phyloP scores from a whole-genome alignment of 1,140 invertebrate species.

The Belonocnema kinseyi region DNA sequence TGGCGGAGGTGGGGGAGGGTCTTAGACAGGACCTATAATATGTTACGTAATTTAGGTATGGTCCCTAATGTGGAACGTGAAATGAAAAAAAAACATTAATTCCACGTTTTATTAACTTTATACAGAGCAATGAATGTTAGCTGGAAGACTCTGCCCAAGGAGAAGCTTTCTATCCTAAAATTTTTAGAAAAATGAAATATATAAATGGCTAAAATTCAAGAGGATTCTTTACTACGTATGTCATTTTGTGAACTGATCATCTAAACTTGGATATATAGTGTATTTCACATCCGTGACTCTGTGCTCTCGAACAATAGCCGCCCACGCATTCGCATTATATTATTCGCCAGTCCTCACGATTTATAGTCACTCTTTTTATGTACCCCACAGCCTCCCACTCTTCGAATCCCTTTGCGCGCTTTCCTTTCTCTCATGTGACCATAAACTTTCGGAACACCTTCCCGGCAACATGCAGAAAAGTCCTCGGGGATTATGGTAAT shows the following conservation, averaged over 20 bases:
- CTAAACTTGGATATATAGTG: constrained; percentile 52
- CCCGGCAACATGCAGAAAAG: constrained; percentile 49
- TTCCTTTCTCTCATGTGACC: constrained; percentile 49
- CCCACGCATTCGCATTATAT: constrained; percentile 68
- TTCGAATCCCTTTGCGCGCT: neutral
- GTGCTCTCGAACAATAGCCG: constrained; percentile 68
- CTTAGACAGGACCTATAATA: no score
- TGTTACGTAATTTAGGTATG: no score
- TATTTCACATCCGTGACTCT: constrained; percentile 57
- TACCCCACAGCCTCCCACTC: constrained; percentile 16
- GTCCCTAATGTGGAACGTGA: no score
- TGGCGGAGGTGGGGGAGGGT: no score
- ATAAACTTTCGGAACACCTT: constrained; percentile 63
- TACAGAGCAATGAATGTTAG: no score
- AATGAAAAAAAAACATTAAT: no score
- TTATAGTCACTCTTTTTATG: constrained; percentile 38
- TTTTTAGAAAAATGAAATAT: no score
- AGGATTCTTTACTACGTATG: neutral
- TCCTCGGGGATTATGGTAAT: constrained; percentile 54
- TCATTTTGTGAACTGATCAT: constrained; percentile 18
- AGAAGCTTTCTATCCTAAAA: no score
- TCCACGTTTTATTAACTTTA: no score
- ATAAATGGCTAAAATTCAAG: neutral
- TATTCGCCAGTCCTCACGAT: constrained; percentile 63
- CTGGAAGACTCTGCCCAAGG: no score